Base-by-base conservation (phyloP, 2,797 vertebrate species). In the Brachymystax lenok region DNA sequence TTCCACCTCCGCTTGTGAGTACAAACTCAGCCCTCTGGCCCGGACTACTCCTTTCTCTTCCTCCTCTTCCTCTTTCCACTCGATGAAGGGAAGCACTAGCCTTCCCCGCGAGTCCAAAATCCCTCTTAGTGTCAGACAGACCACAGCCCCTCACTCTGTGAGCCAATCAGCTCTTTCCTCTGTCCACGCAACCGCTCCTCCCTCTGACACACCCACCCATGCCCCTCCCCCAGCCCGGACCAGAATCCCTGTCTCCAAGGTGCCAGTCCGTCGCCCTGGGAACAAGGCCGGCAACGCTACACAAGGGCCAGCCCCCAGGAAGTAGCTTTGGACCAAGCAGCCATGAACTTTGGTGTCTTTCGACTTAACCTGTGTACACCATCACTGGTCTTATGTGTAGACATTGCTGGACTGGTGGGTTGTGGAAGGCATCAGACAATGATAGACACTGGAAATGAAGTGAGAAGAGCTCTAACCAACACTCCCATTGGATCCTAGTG, bases 161-260 rank as follows among this genome's bases (percentile, higher is more conserved):
- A 97, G 95, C 88, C 97, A 97, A 1, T 94, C 93, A 59, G 87
- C 94, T 19, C 92, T 97, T 0, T 85, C 94, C 8, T 93, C 94
- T 69, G 94, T 93, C 64, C 74, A 91, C 7, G 93, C 92, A 81
- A 94, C 92, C 76, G 94, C 88, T 79, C 81, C 85, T 59, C 63
- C 95, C 40, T 87, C 93, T 0, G 79, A 78, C 0, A 77, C 76
- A 74, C 59, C 59, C 94, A 96, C 92, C 1, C 94, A 96, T 86
- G 90, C 94, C 35, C 93, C 95, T 83, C 81, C 87, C 71, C 84
- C 87, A 0, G 85, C 52, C 56, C 97, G 97, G 93, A 99, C 98
- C 79, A 97, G 97, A 92, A 99, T 99, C 84, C 98, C 98, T 0
- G 96, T 99, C 76, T 98, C 98, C 80, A 99, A 98, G 94, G 96